Evolutionary conservation across 1,140 invertebrate species (phyloP).

Genomic region (Apis florea): DNA sequence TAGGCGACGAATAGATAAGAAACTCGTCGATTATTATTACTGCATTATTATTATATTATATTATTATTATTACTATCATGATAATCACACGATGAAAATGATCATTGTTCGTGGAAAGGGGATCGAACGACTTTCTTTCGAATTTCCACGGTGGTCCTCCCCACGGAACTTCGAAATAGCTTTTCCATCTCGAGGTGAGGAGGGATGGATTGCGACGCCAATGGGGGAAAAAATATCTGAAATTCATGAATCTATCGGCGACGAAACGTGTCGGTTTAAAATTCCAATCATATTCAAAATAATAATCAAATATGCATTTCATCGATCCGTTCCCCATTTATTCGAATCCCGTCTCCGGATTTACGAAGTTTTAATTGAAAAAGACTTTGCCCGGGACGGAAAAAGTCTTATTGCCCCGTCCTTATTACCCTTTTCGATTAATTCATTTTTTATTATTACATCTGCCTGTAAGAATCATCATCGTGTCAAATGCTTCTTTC

Average conservation of each 20-base stretch:
- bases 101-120: no score
- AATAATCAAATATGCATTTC: conserved; percentile 47
- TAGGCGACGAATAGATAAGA: neutral
- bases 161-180: conserved; percentile 1
- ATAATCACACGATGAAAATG: no score
- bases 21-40: neutral
- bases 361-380: conserved; percentile 34
- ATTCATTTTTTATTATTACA: no score
- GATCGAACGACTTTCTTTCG: neutral
- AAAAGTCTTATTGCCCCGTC: no score
- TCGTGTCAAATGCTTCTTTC: no score
- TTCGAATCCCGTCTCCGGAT: neutral
- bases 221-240: conserved; percentile 22
- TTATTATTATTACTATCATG: no score
- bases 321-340: neutral
- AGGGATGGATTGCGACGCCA: conserved; percentile 1
- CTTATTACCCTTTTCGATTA: no score
- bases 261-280: conserved; percentile 32
- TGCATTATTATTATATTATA: no score
- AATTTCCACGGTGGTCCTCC: neutral
- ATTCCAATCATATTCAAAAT: conserved; percentile 51
- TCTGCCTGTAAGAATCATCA: no score
- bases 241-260: conserved; percentile 47
- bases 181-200: neutral
- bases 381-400: neutral